phyloP scores from a whole-genome alignment of 1,140 invertebrate genomes.

The Holcopasites calliopsidis region DNA sequence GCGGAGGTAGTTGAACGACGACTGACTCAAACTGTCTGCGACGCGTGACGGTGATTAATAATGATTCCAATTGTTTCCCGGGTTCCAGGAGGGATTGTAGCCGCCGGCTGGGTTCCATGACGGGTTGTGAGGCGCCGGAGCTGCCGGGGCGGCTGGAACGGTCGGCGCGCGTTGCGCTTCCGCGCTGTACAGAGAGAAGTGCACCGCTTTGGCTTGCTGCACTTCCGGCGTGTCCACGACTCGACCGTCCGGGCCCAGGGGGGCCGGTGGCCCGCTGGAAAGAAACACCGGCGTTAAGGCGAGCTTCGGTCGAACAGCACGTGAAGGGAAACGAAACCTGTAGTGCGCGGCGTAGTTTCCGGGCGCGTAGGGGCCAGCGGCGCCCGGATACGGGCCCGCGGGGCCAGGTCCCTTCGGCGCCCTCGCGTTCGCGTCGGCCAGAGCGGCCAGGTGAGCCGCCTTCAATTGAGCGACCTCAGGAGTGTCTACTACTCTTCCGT shows the following conservation, averaged over 20 bases:
- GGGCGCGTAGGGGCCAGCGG: slow-evolving; percentile 64
- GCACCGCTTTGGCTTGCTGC: slow-evolving; percentile 82
- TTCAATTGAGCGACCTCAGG: slow-evolving; percentile 83
- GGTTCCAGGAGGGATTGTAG: background rate
- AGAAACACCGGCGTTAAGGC: background rate
- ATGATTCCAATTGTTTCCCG: slow-evolving; percentile 40
- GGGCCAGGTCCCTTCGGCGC: slow-evolving; percentile 74
- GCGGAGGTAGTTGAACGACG: slow-evolving; percentile 27
- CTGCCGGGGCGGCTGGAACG: slow-evolving; percentile 63
- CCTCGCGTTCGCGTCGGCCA: slow-evolving; percentile 80
- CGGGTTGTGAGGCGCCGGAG: slow-evolving; percentile 52
- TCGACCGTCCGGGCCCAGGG: slow-evolving; percentile 80
- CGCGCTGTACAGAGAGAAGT: slow-evolving; percentile 81
- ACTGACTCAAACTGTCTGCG: no score
- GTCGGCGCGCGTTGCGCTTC: slow-evolving; percentile 79
- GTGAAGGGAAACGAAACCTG: slow-evolving; percentile 57
- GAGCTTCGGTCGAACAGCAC: background rate
- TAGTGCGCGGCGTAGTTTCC: slow-evolving; percentile 70
- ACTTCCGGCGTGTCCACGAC: slow-evolving; percentile 84
- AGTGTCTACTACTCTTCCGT: slow-evolving; percentile 83
- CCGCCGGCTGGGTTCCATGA: slow-evolving; percentile 22
- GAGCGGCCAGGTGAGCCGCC: slow-evolving; percentile 81
- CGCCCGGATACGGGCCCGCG: slow-evolving; percentile 61
- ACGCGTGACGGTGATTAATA: slow-evolving; percentile 11
- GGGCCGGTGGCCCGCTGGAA: slow-evolving; percentile 76